Evolutionary conservation across 1,140 invertebrate genomes (phyloP).

Genomic region (Cyclargus thomasi): DNA sequence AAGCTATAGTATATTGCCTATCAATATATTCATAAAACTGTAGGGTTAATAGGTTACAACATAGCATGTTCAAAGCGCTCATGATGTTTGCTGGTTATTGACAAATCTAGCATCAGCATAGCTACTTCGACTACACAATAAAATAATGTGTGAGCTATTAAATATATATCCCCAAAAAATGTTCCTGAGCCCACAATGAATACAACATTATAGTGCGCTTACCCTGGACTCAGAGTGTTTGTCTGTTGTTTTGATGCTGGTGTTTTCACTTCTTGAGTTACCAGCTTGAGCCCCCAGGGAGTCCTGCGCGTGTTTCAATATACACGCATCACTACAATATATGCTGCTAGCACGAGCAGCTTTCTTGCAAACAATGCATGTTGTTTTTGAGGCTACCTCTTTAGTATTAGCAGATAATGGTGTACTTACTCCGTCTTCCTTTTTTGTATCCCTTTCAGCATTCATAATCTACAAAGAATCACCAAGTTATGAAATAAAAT

Average conservation of each 20-base stretch:
- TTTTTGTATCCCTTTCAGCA: conserved; percentile 25
- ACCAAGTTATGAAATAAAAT: background rate
- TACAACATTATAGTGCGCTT: conserved; percentile 34
- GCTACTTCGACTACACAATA: too few relatives aligned
- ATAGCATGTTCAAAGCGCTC: background rate
- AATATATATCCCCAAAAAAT: background rate
- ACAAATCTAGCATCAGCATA: background rate
- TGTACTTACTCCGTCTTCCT: conserved; percentile 30
- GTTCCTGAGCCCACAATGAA: background rate
- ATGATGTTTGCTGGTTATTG: background rate
- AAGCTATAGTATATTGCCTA: background rate
- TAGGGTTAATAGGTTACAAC: background rate
- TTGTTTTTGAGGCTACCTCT: conserved; percentile 59
- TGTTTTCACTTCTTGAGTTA: conserved; percentile 39
- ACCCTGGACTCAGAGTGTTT: conserved; percentile 75
- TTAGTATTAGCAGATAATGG: conserved; percentile 32
- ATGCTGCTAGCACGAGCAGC: conserved; percentile 81
- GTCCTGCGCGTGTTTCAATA: conserved; percentile 87
- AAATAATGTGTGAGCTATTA: background rate
- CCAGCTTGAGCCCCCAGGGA: conserved; percentile 76
- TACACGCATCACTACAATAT: conserved; percentile 93
- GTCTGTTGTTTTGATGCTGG: conserved; percentile 43
- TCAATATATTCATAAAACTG: background rate
- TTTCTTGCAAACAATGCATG: conserved; percentile 85
- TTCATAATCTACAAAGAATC: conserved; percentile 19